Percentiles rank a stretch among this genome's conserved stretches.
Conservation (phyloP, 2,888 invertebrate genomes). For the Brachypalpus laphriformis region DNA sequence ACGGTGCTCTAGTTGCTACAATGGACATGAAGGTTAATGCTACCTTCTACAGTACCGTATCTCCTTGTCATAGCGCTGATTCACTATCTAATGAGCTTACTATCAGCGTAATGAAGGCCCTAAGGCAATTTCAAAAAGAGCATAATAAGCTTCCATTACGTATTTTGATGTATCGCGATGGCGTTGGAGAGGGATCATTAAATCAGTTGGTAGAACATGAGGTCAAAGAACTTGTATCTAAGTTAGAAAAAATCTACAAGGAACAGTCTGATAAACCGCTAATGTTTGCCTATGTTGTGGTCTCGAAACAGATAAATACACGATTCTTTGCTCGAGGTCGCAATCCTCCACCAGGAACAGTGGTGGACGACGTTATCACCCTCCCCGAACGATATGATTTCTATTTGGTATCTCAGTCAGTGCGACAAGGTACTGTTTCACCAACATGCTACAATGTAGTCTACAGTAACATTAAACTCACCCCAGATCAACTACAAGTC, state of each 20-base stretch:
- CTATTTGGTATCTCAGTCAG: conserved; percentile 93
- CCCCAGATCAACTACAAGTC: conserved; percentile 90
- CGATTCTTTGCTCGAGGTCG: conserved; percentile 85
- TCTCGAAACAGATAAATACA: conserved; percentile 94
- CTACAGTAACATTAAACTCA: conserved; percentile 87
- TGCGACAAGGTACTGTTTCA: conserved; percentile 94
- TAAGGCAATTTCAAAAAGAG: conserved; percentile 79
- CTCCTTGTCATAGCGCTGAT: conserved; percentile 89
- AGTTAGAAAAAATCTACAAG: conserved; percentile 84
- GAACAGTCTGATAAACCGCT: conserved; percentile 81
- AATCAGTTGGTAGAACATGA: conserved; percentile 91
- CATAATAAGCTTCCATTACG: conserved; percentile 85
- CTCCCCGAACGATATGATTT: conserved; percentile 93
- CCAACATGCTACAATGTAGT: conserved; percentile 96
- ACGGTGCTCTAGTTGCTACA: conserved; percentile 92
- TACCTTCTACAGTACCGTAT: conserved; percentile 89
- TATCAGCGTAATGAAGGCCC: conserved; percentile 84
- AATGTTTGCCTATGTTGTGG: conserved; percentile 90
- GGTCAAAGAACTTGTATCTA: conserved; percentile 86
- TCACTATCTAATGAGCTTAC: conserved; percentile 90
- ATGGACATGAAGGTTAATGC: conserved; percentile 85
- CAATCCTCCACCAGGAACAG: conserved; percentile 93
- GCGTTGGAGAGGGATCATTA: conserved; percentile 96
- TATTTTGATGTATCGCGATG: conserved; percentile 94
- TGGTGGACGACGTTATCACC: conserved; percentile 94